Evolutionary conservation across 92 coral and sea anemone genomes (phyloP).

Genomic region (Plumapathes pennacea): DNA sequence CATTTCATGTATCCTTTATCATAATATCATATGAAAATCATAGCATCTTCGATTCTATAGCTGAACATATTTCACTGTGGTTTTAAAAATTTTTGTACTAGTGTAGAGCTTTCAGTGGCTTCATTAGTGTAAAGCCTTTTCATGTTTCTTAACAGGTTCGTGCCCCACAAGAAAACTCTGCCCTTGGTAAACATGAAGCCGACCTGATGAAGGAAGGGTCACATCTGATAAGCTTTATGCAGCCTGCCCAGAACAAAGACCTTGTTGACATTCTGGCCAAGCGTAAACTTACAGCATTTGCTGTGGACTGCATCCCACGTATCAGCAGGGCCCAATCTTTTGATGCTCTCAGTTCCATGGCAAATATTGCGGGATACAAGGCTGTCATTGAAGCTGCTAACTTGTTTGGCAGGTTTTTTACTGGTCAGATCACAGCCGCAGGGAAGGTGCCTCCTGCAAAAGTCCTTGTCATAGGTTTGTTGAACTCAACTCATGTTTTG

Average conservation of each 20-base stretch:
- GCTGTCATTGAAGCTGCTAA: slow-evolving; percentile 98
- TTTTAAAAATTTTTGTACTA: too few species aligned
- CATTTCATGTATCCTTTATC: too few species aligned
- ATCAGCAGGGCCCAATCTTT: slow-evolving; percentile 92
- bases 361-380: slow-evolving; percentile 97
- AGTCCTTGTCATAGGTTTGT: slow-evolving; percentile 89
- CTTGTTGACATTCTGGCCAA: slow-evolving; percentile 74
- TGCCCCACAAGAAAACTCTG: slow-evolving; percentile 75
- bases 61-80: too few species aligned
- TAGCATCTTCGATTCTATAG: too few species aligned
- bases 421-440: slow-evolving; percentile 99
- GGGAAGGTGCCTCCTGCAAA: slow-evolving; percentile 99
- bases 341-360: slow-evolving; percentile 98
- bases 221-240: slow-evolving; percentile 82
- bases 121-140: too few species aligned
- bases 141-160: slow-evolving; percentile 72
- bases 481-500: too few species aligned
- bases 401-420: slow-evolving; percentile 93
- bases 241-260: slow-evolving; percentile 94
- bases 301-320: slow-evolving; percentile 93
- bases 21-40: too few species aligned
- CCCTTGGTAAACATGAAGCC: slow-evolving; percentile 73
- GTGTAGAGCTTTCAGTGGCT: too few species aligned
- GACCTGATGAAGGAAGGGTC: slow-evolving; percentile 91
- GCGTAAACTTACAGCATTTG: slow-evolving; percentile 86